These are phyloP conservation scores for Eucera pruinosa DNA, from an alignment of 2,888 invertebrate species.

Conservation along the genomic window DNA sequence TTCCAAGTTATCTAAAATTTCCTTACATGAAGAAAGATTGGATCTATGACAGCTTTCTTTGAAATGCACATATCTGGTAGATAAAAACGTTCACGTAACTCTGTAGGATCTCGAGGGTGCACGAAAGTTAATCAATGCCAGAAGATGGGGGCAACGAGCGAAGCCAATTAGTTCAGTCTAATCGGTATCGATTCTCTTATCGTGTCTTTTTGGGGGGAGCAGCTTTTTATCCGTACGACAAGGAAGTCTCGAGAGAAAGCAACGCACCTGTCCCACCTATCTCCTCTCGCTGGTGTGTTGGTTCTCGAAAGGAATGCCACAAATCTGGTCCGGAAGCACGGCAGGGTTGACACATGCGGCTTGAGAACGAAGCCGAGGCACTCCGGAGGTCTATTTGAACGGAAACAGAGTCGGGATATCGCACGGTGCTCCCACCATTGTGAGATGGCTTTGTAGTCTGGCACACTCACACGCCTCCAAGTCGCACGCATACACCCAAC, in stretches of 20 bases:
- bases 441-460: conserved; percentile 79
- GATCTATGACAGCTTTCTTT: too few relatives aligned
- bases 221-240: conserved; percentile 13
- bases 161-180: background rate
- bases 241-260: conserved; percentile 2
- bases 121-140: too few relatives aligned
- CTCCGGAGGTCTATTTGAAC: conserved; percentile 76
- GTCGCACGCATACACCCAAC: conserved; percentile 49
- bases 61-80: too few relatives aligned
- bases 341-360: conserved; percentile 75
- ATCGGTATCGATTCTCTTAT: conserved; percentile 21
- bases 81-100: too few relatives aligned
- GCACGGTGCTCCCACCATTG: conserved; percentile 79
- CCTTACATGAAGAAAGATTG: too few relatives aligned
- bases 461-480: conserved; percentile 34
- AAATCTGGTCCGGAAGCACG: conserved; percentile 78
- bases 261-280: conserved; percentile 31
- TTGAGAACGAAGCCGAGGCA: conserved; percentile 72
- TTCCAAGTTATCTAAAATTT: too few relatives aligned
- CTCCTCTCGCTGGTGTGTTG: background rate
- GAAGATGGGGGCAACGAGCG: too few relatives aligned
- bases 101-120: too few relatives aligned
- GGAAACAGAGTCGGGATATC: conserved; percentile 80
- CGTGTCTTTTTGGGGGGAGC: conserved; percentile 6
- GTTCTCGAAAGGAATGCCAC: conserved; percentile 47